Evolutionary conservation across 2,888 invertebrate species (phyloP), one percentile per base, ranked within the genome.

Genomic region (Scaptomyza caliginosa): DNA sequence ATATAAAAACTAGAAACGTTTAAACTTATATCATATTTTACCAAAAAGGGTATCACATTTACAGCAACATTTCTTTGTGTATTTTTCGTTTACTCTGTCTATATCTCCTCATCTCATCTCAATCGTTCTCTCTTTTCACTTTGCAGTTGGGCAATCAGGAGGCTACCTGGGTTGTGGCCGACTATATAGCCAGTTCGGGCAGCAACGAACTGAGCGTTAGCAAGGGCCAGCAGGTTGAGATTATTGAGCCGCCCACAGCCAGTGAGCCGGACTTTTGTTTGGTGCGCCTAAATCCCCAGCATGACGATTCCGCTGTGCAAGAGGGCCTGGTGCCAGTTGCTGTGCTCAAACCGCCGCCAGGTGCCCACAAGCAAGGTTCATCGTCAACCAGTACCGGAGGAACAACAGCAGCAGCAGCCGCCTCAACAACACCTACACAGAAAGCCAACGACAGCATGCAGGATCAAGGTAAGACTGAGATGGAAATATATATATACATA

Each of bases 201-300:
- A 93, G 95, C 43, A 95, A 95, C 56, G 98, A 98, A 91, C 92
- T 98, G 82, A 94, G 94, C 52, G 97, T 98, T 40, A 93, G 93
- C 70, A 97, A 97, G 91, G 98, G 98, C 21, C 98, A 98, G 92
- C 98, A 98, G 92, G 98, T 98, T 69, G 98, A 98, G 90, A 95
- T 98, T 72, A 92, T 98, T 74, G 98, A 98, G 90, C 77, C 86
- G 65, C 93, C 94, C 69, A 94, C 95, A 88, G 92, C 94, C 64
- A 92, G 93, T 79, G 92, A 95, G 86, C 92, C 94, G 62, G 95
- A 95, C 86, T 95, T 94, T 92, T 95, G 95, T 93, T 90, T 95
- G 88, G 95, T 95, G 71, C 93, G 95, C 57, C 93, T 94, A 90
- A 91, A 90, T 90, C 90, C 91, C 90, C 92, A 92, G 91, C 92